Conservation (phyloP, 2,888 invertebrate species). For the Agriopis leucophaearia region DNA sequence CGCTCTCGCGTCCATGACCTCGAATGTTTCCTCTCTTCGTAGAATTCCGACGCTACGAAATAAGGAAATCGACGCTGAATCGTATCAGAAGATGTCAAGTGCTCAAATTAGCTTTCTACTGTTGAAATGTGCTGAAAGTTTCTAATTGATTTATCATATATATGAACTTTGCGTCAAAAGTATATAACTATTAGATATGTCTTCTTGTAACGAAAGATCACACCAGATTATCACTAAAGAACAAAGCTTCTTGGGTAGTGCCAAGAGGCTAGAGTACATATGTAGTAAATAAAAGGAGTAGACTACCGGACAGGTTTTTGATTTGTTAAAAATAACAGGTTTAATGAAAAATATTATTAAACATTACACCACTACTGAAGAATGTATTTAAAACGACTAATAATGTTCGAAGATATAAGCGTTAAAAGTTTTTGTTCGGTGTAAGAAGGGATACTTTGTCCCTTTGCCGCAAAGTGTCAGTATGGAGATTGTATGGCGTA, state of each 20-base stretch:
- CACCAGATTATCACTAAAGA: not conserved
- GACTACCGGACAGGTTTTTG: too few relatives aligned
- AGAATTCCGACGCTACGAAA: constrained; percentile 1
- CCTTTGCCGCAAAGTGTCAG: too few relatives aligned
- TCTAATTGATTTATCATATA: not conserved
- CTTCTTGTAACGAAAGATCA: not conserved
- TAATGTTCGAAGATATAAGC: too few relatives aligned
- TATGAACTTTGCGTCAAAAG: not conserved
- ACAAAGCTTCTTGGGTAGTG: not conserved
- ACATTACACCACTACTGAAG: too few relatives aligned
- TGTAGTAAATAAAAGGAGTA: too few relatives aligned
- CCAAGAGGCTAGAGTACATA: not conserved
- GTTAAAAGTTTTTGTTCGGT: too few relatives aligned
- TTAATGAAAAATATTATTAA: too few relatives aligned
- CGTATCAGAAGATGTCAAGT: constrained; percentile 41
- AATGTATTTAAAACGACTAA: too few relatives aligned
- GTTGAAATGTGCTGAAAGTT: constrained; percentile 2
- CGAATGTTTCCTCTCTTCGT: constrained; percentile 25
- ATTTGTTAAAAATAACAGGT: too few relatives aligned
- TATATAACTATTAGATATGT: not conserved
- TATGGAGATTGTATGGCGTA: too few relatives aligned
- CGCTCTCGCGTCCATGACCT: constrained; percentile 64
- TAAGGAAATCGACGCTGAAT: constrained; percentile 29
- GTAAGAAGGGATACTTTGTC: too few relatives aligned
- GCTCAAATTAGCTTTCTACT: constrained; percentile 6